Evolutionary conservation across 1,140 invertebrate species (phyloP).

Genomic region (Calliopsis andreniformis): DNA sequence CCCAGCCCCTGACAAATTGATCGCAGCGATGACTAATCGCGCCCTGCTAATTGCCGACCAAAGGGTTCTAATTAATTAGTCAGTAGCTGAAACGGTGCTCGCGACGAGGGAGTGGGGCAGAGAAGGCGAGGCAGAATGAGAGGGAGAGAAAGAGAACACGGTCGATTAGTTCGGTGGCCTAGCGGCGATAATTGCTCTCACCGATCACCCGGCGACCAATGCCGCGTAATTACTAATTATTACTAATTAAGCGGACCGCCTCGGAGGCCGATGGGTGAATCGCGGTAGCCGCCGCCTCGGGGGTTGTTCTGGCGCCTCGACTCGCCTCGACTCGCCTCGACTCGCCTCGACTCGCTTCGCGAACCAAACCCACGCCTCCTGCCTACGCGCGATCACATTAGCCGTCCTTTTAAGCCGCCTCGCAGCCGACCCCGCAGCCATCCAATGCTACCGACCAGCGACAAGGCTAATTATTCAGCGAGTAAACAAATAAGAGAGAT

Average conservation of each 20-base stretch:
- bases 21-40: conserved; percentile 62
- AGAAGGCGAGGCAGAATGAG: background rate
- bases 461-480: conserved; percentile 35
- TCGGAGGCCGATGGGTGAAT: conserved; percentile 59
- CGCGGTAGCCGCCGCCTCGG: conserved; percentile 53
- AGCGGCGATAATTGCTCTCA: conserved; percentile 68
- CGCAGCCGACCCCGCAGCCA: conserved; percentile 5
- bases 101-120: background rate
- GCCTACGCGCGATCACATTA: conserved; percentile 57
- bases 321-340: too few relatives aligned
- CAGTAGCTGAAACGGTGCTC: conserved; percentile 46
- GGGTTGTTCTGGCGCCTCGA: conserved; percentile 64
- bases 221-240: conserved; percentile 72
- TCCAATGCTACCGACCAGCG: background rate
- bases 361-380: conserved; percentile 50
- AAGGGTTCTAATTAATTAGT: conserved; percentile 63
- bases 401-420: conserved; percentile 39
- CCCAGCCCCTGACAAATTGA: conserved; percentile 54
- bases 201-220: conserved; percentile 56
- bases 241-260: conserved; percentile 72
- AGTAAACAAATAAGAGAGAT: conserved; percentile 25
- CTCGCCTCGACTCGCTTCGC: conserved; percentile 41
- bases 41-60: conserved; percentile 53
- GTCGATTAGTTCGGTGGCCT: conserved; percentile 51
- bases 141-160: background rate